phyloP scores from a whole-genome alignment of 2,113 vertebrate genomes.

The Eurypyga helias region DNA sequence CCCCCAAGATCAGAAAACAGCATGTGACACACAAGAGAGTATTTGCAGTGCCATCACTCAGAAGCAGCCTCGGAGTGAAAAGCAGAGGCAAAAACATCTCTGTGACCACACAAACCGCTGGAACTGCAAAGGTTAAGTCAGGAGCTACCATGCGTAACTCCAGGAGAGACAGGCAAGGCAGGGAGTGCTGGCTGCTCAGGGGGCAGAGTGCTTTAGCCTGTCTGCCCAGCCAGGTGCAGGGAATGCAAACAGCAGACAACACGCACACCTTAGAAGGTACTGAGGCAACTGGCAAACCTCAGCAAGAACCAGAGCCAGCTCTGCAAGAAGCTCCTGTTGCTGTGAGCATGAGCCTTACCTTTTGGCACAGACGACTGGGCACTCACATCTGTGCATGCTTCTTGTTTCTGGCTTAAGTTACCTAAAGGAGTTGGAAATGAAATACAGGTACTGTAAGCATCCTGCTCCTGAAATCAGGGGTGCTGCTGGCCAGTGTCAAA shows the following conservation, averaged over 20 bases:
- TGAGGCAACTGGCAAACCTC: not conserved
- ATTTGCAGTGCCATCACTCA: not conserved
- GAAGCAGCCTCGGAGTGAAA: not conserved
- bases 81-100: not conserved
- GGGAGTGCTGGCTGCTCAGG: not conserved
- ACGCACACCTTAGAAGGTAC: not conserved
- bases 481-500: not conserved
- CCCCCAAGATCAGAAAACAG: not conserved
- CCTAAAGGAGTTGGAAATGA: not conserved
- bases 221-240: not conserved
- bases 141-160: not conserved
- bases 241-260: not conserved
- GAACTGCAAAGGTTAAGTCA: not conserved
- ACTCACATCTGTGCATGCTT: not conserved
- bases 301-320: not conserved
- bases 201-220: too few species aligned
- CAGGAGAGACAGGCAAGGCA: not conserved
- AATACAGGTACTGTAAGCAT: not conserved
- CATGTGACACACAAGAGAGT: not conserved
- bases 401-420: not conserved
- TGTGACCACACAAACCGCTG: not conserved
- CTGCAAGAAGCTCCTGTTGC: not conserved
- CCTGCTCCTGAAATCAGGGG: not conserved
- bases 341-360: conserved; percentile 2
- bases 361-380: fast-evolving